Base-by-base conservation (phyloP, 2,113 vertebrate genomes). In the Gnathonemus longibarbis region DNA sequence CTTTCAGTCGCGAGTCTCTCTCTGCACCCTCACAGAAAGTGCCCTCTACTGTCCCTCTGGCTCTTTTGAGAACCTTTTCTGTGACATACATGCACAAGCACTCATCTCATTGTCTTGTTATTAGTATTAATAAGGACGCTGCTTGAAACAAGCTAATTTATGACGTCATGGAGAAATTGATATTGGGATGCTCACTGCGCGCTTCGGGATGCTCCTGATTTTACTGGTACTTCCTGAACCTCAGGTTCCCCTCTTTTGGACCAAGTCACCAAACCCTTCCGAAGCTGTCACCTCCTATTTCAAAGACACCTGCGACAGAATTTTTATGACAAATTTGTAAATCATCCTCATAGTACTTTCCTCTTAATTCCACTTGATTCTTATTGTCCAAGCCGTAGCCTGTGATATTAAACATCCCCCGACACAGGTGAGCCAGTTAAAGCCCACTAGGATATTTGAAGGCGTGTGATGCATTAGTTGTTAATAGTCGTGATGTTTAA, bases 401-500 rank as follows among this genome's bases (percentile, higher is more conserved):
- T 45, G 39, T 84, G 45, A 48, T 42, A 24, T n/a, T 42, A 17
- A 24, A 24, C 83, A 48, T 48, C 48, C 27, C 85, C 50, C 11
- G 10, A 21, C n/a, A 27, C 31, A 17, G 24, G 21, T 17, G 17
- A 3, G 48, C 49, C 50, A 2, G 85, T 50, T 56, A 39, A 53
- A 56, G 19, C 48, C 50, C 19, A 19, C 31, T 8, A 56, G 83
- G 17, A 56, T 39, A 87, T 87, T 53, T 56, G 17, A 19, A 35
- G 85, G 53, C 13, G 31, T 45, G 3, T 74, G n/a, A 74, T 74
- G 45, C 86, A 52, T 45, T 17, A 89, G 19, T 8, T n/a, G 46
- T 42, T 84, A 90, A 90, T 87, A 83, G 11, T 86, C 0, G 3
- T 58, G 53, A 58, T 86, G 83, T 90, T 87, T 90, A 62, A 86